A percentile compares a stretch with the other conserved stretches of the same genome.
phyloP scores from a whole-genome alignment of 2,113 vertebrate genomes.

The Eulemur macaco region DNA sequence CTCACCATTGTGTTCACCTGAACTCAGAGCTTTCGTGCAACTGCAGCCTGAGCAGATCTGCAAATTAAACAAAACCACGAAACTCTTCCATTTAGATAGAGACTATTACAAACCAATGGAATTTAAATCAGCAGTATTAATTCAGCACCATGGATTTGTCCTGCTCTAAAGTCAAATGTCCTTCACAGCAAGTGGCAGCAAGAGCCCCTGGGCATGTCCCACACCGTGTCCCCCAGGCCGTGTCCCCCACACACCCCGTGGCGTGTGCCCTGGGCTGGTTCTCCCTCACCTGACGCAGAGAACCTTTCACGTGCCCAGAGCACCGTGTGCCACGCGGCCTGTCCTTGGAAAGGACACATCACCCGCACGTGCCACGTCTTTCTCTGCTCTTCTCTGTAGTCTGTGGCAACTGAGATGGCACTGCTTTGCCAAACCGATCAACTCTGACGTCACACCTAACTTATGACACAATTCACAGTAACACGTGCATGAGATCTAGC shows the following conservation, averaged over 20 bases:
- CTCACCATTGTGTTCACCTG: fast-evolving
- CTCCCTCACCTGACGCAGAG: fast-evolving
- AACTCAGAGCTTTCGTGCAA: neutral
- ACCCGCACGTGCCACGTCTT: fast-evolving
- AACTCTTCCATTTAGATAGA: neutral
- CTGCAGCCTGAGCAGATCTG: neutral
- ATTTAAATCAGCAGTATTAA: too few species aligned
- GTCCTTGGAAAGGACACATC: fast-evolving
- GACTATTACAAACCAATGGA: neutral
- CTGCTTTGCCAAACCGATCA: neutral
- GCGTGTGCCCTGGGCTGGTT: fast-evolving
- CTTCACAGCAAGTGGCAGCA: fast-evolving
- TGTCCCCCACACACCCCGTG: too few species aligned
- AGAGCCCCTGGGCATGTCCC: fast-evolving
- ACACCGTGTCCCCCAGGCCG: fast-evolving
- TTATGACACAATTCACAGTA: neutral
- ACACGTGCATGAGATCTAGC: too few species aligned
- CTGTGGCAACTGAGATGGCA: neutral
- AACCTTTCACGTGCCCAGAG: fast-evolving
- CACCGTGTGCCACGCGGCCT: fast-evolving
- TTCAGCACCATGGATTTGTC: fast-evolving
- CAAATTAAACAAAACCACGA: neutral
- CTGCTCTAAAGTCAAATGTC: neutral
- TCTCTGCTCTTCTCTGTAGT: neutral
- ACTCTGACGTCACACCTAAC: neutral